phyloP scores from a whole-genome alignment of 2,113 vertebrate genomes.

The Petroica traversi region DNA sequence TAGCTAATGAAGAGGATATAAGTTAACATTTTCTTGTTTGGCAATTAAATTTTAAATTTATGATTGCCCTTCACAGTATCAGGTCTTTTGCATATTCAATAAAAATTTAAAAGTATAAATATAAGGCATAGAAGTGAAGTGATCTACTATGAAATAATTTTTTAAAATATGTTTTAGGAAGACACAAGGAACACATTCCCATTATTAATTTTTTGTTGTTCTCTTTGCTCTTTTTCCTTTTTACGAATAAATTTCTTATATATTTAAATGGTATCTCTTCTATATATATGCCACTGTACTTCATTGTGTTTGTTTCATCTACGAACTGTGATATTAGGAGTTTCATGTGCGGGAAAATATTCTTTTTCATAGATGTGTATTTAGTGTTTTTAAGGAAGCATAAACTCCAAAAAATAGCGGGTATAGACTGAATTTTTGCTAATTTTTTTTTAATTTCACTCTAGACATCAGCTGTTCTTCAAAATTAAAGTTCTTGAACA shows the following conservation, averaged over 20 bases:
- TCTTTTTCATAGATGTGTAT: background rate
- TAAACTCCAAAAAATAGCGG: background rate
- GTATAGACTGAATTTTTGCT: background rate
- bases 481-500: constrained; percentile 3
- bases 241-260: background rate
- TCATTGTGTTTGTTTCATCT: background rate
- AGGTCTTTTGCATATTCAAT: background rate
- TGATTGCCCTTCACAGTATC: background rate
- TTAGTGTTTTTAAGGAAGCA: background rate
- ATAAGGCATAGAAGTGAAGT: background rate
- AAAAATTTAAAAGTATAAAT: background rate
- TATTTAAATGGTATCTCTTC: background rate
- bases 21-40: background rate
- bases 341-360: background rate
- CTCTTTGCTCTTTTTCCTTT: background rate
- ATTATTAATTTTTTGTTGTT: background rate
- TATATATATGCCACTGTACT: background rate
- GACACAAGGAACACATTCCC: background rate
- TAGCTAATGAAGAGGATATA: background rate
- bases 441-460: background rate
- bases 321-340: background rate
- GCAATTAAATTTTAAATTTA: background rate
- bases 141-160: background rate
- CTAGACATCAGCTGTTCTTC: background rate
- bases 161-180: background rate